Base-by-base conservation (phyloP, 2,113 vertebrate genomes). In the Hiodon alosoides region DNA sequence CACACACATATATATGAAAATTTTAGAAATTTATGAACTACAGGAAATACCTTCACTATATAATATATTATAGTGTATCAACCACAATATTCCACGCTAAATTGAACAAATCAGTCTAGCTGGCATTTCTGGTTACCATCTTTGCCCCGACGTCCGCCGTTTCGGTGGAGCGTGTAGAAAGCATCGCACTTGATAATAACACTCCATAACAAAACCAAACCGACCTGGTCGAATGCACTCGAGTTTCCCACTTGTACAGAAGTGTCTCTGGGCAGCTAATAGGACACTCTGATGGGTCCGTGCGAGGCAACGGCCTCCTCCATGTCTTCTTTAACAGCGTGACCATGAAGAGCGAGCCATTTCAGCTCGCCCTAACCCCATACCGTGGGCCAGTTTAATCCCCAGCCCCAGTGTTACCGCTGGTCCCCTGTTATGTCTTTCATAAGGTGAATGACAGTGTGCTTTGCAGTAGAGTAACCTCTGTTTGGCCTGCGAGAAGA, bases 401-500 rank as follows among this genome's bases (percentile, higher is more conserved):
- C 57, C 16, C 53, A 7, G 47, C 48, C 70, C 50, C 53, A 48
- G 74, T 66, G 74, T 69, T 69, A 53, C 13, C n/a, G 57, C 74
- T 16, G 10, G 74, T 55, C 66, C 57, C 47, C 55, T 67, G 48
- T 73, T 54, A 73, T 52, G 65, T 50, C 4, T 16, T 67, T 59
- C 73, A 75, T 50, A 54, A 75, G 17, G 53, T 69, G 74, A 75
- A 69, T 75, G 55, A 57, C 74, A 75, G 69, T 75, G 46, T 69
- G 55, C 57, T 13, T 47, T 60, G 13, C 52, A 1, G 8, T 59
- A 47, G 3, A 60, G 65, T 65, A 47, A 68, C 46, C 3, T n/a
- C 70, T 1, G 47, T 60, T 50, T 9, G 48, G 55, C 55, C 59
- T 75, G n/a, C 3, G 4, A 14, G 31, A 16, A 46, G 5, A 9